Base-by-base conservation (phyloP, 2,113 vertebrate species). In the Dissostichus mawsoni region DNA sequence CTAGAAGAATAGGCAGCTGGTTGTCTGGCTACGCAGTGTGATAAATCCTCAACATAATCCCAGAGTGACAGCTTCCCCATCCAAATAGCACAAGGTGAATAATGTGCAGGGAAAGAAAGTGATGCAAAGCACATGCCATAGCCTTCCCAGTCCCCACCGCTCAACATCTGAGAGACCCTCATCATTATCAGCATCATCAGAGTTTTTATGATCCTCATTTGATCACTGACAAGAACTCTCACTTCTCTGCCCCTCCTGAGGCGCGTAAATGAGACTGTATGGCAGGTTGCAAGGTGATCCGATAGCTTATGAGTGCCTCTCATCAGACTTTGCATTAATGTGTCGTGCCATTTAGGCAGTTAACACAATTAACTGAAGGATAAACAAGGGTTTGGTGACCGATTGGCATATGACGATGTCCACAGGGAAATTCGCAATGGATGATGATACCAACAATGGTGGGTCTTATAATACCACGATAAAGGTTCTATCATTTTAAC, bases 221-320 rank as follows among this genome's bases (percentile, higher is more conserved):
- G 63, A 81, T 80, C 73, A 6, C 77, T 81, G 67, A 73, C 68
- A 58, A 64, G 66, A 68, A 44, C 50, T 51, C 14, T 85, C 0
- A 12, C 66, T 2, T 53, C 10, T 73, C 47, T 8, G 14, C n/a
- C 14, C 18, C 23, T 62, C 48, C 58, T 10, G 18, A 1, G 55
- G 16, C 9, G 5, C 16, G 61, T 0, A 62, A 61, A 58, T 52
- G 0, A 68, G 81, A 76, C 36, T 29, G 16, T 18, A 23, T 45
- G 52, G 59, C 81, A 78, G 65, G 51, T 50, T 70, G 68, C 71
- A 82, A 84, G 83, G 81, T 84, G 71, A 90, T 70, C 45, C 50
- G 33, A 55, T 63, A 55, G 0, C 64, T 82, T 71, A n/a, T 74
- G 29, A 73, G 69, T 68, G 57, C 29, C 65, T 64, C 57, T 1